phyloP scores from a whole-genome alignment of 1,140 invertebrate species.

The Tribolium castaneum region DNA sequence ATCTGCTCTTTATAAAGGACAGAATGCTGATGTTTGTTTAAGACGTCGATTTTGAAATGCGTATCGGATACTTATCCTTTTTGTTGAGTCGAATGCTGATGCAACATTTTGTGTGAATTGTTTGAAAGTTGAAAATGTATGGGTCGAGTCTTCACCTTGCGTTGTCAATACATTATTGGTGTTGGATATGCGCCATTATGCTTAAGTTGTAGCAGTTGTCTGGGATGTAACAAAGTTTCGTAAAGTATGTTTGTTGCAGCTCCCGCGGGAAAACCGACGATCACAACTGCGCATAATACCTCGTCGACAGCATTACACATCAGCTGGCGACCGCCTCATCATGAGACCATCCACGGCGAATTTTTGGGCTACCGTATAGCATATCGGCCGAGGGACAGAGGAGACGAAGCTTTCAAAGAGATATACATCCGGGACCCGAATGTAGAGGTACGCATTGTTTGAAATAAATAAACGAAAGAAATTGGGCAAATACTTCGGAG shows the following conservation, averaged over 20 bases:
- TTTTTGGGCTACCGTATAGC: slow-evolving; percentile 81
- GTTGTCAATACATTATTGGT: slow-evolving; percentile 28
- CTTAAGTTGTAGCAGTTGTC: slow-evolving; percentile 33
- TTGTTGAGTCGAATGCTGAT: neutral
- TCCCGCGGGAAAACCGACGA: slow-evolving; percentile 78
- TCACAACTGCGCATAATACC: slow-evolving; percentile 77
- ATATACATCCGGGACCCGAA: slow-evolving; percentile 76
- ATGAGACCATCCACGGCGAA: slow-evolving; percentile 80
- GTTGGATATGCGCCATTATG: slow-evolving; percentile 31
- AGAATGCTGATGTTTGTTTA: slow-evolving; percentile 27
- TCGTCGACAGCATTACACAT: slow-evolving; percentile 77
- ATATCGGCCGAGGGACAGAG: slow-evolving; percentile 73
- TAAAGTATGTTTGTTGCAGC: slow-evolving; percentile 65
- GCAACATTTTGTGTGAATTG: slow-evolving; percentile 20
- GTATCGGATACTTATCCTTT: slow-evolving; percentile 24
- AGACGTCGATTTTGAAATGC: slow-evolving; percentile 21
- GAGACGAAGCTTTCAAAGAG: slow-evolving; percentile 71
- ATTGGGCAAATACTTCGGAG: slow-evolving; percentile 44
- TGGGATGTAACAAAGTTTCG: slow-evolving; percentile 21
- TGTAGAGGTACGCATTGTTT: slow-evolving; percentile 68
- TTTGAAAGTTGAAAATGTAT: slow-evolving; percentile 29
- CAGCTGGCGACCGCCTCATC: slow-evolving; percentile 76
- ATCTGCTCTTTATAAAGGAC: neutral
- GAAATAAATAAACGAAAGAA: slow-evolving; percentile 47
- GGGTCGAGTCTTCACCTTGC: slow-evolving; percentile 13